Evolutionary conservation across 2,797 vertebrate genomes (phyloP).

Genomic region (Clarias laeviceps): DNA sequence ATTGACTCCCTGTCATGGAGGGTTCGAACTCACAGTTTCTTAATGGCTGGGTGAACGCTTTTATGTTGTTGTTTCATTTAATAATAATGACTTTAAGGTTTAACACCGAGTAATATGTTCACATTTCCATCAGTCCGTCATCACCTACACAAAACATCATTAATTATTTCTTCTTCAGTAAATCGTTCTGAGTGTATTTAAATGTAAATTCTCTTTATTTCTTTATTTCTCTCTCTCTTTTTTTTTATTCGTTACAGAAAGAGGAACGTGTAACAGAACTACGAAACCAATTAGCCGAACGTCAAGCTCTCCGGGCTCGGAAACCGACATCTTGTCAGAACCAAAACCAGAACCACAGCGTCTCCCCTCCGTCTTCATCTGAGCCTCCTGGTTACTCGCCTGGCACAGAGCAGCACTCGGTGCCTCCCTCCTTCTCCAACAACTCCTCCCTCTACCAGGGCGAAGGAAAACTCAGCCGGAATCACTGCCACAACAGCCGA

Average conservation of each 20-base stretch:
- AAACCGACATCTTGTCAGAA: slow-evolving; percentile 74
- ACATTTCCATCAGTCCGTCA: not conserved
- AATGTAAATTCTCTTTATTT: not conserved
- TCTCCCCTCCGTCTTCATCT: slow-evolving; percentile 66
- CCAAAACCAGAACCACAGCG: slow-evolving; percentile 66
- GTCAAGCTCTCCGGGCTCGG: slow-evolving; percentile 86
- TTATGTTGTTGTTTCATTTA: not conserved
- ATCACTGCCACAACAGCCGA: slow-evolving; percentile 92
- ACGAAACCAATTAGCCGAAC: slow-evolving; percentile 86
- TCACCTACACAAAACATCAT: not conserved
- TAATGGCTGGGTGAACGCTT: not conserved
- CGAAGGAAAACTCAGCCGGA: slow-evolving; percentile 85
- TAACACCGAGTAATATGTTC: not conserved
- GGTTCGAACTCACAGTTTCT: not conserved
- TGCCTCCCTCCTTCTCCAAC: slow-evolving; percentile 81
- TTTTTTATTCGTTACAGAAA: slow-evolving; percentile 74
- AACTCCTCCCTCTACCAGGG: slow-evolving; percentile 82
- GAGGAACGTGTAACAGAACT: slow-evolving; percentile 89
- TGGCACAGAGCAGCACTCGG: slow-evolving; percentile 71
- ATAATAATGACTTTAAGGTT: not conserved
- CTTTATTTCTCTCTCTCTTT: not conserved
- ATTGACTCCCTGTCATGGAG: not conserved
- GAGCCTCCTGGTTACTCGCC: slow-evolving; percentile 75
- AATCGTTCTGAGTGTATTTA: not conserved
- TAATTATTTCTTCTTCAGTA: not conserved